Base-by-base conservation (phyloP, 2,888 invertebrate species). In the Oligia strigilis region DNA sequence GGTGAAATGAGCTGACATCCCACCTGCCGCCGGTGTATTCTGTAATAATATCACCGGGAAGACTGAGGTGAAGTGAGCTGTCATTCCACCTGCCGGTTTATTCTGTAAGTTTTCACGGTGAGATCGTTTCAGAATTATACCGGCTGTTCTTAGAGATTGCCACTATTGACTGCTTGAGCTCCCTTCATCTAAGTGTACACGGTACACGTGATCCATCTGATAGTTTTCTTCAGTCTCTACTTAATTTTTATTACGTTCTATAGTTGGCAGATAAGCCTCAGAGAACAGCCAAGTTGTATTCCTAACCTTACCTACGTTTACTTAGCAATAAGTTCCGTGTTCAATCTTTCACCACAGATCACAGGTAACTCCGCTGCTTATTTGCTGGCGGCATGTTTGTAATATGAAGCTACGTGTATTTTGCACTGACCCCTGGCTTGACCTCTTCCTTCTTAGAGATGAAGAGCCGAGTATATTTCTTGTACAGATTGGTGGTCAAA, bases 361-460 rank as follows among this genome's bases (percentile, higher is more conserved):
- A 60, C 29, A 70, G 69, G 55, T 40, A 36, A 74, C 14, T 49
- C 40, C 19, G 55, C 29, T 64, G 80, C 46, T 49, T 52, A 85
- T 40, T 69, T 23, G 74, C 71, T 60, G 43, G 62, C 71, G 86
- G 82, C 64, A 36, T 74, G 81, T 85, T 85, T 72, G 85, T 60
- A 74, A 81, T 67, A 46, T 36, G 73, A 85, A 72, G 74, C 74
- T 72, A 74, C 71, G 71, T 83, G 69, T 79, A 83, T 72, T 86
- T 86, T 82, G 66, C 46, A 62, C 64, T 80, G 83, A 85, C 76
- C 86, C 60, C 14, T 40, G 29, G 11, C 55, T 55, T 75, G 87
- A 72, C 72, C 84, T 62, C 13, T 76, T 52, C 58, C n/a, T 71
- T 49, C 40, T 3, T 70, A 66, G 17, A 66, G 69, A 76, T 74